These are phyloP conservation scores for Siderastrea siderea DNA, from an alignment of 92 coral and sea anemone genomes.

Conservation along the genomic window DNA sequence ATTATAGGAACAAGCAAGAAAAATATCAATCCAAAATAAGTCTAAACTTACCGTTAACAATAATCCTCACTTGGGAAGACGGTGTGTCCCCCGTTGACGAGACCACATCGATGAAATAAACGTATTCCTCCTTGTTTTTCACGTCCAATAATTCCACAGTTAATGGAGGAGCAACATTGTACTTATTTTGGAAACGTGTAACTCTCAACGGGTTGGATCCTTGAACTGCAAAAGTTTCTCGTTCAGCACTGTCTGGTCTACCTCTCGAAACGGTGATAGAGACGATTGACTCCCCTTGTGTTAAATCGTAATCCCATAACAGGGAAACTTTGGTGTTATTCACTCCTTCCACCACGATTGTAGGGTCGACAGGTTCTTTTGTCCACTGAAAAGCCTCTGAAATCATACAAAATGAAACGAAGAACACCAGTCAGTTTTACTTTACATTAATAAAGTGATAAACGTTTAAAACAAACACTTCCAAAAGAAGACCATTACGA, in stretches of 20 bases:
- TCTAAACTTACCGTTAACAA: too few relatives aligned
- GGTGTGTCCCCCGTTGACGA: too few relatives aligned
- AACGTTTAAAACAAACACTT: neutral
- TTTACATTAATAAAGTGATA: neutral
- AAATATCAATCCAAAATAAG: too few relatives aligned
- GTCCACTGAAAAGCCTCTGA: neutral
- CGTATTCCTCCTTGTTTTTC: neutral
- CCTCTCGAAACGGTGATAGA: neutral
- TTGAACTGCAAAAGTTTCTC: neutral
- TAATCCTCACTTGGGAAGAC: too few relatives aligned
- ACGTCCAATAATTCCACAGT: neutral
- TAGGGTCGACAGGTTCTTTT: constrained; percentile 4
- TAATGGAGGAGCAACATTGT: neutral
- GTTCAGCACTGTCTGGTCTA: neutral
- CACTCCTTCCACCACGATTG: constrained; percentile 13
- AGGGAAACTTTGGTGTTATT: constrained; percentile 1
- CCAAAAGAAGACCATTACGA: neutral
- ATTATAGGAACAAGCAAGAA: too few relatives aligned
- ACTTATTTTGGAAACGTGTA: neutral
- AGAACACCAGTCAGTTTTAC: neutral
- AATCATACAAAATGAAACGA: neutral
- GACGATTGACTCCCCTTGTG: neutral
- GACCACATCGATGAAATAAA: neutral
- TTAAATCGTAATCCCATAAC: neutral
- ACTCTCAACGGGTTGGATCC: neutral